Evolutionary conservation across 2,113 vertebrate genomes (phyloP), one percentile per base, ranked within the genome.

Genomic region (Lophochroa leadbeateri): DNA sequence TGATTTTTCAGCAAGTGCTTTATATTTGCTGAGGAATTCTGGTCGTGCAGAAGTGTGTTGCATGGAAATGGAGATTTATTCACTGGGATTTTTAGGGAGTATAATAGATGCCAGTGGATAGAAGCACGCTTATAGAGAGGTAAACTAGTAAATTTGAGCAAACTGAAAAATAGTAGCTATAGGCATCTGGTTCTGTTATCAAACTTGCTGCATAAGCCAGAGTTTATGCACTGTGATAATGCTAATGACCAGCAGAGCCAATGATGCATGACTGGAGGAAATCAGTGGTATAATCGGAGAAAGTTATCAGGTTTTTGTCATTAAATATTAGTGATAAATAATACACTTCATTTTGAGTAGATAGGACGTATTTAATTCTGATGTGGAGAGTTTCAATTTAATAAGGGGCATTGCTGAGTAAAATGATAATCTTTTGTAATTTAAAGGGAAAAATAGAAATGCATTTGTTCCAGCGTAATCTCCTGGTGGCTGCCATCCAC

Each of bases 301-400:
- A 97, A 98, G 94, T 98, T 98, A 98, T 96, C 98, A 97, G 97
- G 69, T 97, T 97, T 97, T 97, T 97, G 98, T 98, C 98, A 98
- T 98, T 98, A 98, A 98, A 97, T 98, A 97, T 98, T 98, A 98
- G 97, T 97, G 97, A 98, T 98, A 98, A 98, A 98, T 98, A 98
- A 98, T 94, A 94, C 94, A 94, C 97, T 97, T 98, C 96, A 95
- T 97, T 98, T 96, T 93, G 93, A 98, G 97, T 78, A 96, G 97
- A 97, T 96, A 93, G 97, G 97, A 97, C 71, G 86, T 97, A 96
- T 97, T 98, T 98, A 98, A 98, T 98, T 98, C 97, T 96, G 97
- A 97, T 98, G 94, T 79, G 96, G 89, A 86, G 97, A 95, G 96
- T 96, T 97, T 97, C 97, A 95, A 96, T 98, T 97, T 97, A 97